Conservation (phyloP, 2,888 invertebrate species). For the Zaprionus bogoriensis region DNA sequence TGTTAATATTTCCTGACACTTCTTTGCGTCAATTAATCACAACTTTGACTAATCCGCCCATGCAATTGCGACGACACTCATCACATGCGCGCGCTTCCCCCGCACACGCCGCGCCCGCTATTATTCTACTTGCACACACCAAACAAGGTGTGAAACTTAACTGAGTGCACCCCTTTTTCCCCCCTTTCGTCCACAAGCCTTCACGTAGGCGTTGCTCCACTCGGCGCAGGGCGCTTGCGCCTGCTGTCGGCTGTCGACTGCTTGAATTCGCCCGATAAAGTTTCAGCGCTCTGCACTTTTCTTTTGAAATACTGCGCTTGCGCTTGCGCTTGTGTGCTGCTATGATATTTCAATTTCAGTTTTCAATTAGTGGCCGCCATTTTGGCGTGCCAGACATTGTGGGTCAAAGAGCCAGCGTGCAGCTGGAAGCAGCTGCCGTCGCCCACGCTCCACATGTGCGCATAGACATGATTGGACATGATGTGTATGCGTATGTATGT, state of each 20-base stretch:
- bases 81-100: slow-evolving; percentile 30
- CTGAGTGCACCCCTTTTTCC: slow-evolving; percentile 14
- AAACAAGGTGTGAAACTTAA: slow-evolving; percentile 65
- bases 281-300: slow-evolving; percentile 44
- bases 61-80: slow-evolving; percentile 34
- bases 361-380: slow-evolving; percentile 64
- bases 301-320: slow-evolving; percentile 58
- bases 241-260: slow-evolving; percentile 22
- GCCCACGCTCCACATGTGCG: slow-evolving; percentile 25
- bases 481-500: not conserved
- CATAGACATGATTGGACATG: not conserved
- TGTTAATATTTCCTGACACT: slow-evolving; percentile 14
- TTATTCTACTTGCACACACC: slow-evolving; percentile 8
- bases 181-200: not conserved
- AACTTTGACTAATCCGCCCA: slow-evolving; percentile 36
- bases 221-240: no score
- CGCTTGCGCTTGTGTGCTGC: no score
- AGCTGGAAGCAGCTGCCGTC: slow-evolving; percentile 31
- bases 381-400: slow-evolving; percentile 59
- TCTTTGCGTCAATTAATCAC: slow-evolving; percentile 57
- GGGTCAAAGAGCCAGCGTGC: slow-evolving; percentile 62
- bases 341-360: slow-evolving; percentile 76
- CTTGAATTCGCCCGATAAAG: slow-evolving; percentile 66
- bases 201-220: slow-evolving; percentile 52
- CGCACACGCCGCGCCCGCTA: slow-evolving; percentile 29